Percentiles rank a stretch among this genome's conserved stretches.
Conservation (phyloP, 37 sponge, comb jelly and placozoan species). For the Halichondria panicea region DNA sequence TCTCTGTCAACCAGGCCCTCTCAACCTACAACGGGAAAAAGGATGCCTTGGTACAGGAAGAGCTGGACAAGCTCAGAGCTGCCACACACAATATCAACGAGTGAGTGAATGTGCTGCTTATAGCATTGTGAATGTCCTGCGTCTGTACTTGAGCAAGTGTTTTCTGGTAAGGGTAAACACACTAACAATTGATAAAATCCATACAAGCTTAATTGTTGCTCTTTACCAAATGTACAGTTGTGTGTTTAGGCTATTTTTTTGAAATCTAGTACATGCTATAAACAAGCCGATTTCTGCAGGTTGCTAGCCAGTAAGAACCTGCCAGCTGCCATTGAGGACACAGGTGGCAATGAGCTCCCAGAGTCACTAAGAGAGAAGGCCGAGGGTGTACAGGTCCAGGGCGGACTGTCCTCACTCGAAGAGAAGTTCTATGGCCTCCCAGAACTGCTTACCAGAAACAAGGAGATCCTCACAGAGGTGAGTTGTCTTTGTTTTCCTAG, state of each 20-base stretch:
- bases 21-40: slow-evolving; percentile 54
- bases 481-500: too few relatives aligned
- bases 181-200: not conserved
- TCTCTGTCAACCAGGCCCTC: slow-evolving; percentile 77
- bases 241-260: not conserved
- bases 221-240: not conserved
- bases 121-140: not conserved
- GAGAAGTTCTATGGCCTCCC: slow-evolving; percentile 72
- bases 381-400: slow-evolving; percentile 41
- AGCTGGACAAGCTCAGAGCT: slow-evolving; percentile 76
- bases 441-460: slow-evolving; percentile 80
- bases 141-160: not conserved
- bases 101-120: slow-evolving; percentile 27
- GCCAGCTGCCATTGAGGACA: slow-evolving; percentile 95
- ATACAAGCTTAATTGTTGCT: not conserved
- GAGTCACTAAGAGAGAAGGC: slow-evolving; percentile 90
- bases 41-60: slow-evolving; percentile 63
- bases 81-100: slow-evolving; percentile 75
- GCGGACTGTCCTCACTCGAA: slow-evolving; percentile 64
- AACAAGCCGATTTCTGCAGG: slow-evolving; percentile 20
- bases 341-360: slow-evolving; percentile 76
- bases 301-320: slow-evolving; percentile 82
- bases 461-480: slow-evolving; percentile 87
- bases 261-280: not conserved
- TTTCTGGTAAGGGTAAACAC: not conserved